These are phyloP conservation scores for Varanus salvator DNA, from an alignment of 2,113 vertebrate species.

Conservation along the genomic window DNA sequence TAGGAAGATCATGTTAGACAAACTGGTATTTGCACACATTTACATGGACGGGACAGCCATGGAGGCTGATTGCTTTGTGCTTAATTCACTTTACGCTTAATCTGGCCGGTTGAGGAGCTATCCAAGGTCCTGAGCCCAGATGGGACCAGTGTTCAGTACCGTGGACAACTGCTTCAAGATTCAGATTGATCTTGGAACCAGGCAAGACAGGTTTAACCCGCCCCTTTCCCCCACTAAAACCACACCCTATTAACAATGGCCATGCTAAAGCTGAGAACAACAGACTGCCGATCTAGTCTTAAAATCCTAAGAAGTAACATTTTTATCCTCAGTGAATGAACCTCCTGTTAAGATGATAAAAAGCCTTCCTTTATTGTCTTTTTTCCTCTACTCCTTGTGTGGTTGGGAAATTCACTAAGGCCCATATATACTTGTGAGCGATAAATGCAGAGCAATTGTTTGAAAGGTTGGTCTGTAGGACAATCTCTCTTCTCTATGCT, in stretches of 20 bases:
- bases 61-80: too few relatives aligned
- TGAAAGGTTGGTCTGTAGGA: slow-evolving; percentile 50
- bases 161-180: too few relatives aligned
- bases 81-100: too few relatives aligned
- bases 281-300: background rate
- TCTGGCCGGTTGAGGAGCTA: too few relatives aligned
- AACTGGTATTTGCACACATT: background rate
- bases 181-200: too few relatives aligned
- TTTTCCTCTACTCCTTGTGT: slow-evolving; percentile 10
- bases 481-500: slow-evolving; percentile 66
- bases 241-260: background rate
- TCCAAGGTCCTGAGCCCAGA: too few relatives aligned
- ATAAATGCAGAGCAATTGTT: slow-evolving; percentile 57
- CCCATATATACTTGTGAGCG: slow-evolving; percentile 46
- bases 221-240: background rate
- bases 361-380: background rate
- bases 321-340: background rate
- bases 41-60: background rate
- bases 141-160: too few relatives aligned
- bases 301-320: background rate
- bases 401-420: slow-evolving; percentile 54
- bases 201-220: too few relatives aligned
- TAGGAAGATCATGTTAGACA: too few relatives aligned
- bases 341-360: background rate
- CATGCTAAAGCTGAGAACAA: background rate